Evolutionary conservation across 1,140 invertebrate genomes (phyloP), one percentile per base, ranked within the genome.

Genomic region (Spodoptera litura): DNA sequence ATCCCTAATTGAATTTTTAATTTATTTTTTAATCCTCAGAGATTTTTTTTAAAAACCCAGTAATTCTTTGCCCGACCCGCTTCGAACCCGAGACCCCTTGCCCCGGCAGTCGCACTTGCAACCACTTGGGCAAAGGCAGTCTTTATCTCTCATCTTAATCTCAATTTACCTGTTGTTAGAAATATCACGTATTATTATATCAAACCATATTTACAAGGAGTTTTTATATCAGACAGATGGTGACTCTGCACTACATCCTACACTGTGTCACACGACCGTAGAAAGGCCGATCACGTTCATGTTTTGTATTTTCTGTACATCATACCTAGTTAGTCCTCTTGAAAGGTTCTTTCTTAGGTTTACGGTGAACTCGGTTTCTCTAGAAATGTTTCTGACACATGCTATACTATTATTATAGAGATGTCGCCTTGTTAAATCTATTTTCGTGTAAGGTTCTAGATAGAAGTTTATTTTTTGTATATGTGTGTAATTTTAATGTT

Each of bases 281-380:
- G 31, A 13, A 35, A 77, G 62, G 75, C 75, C 20, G 61, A 68
- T 66, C 75, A 77, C 75, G 75, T 77, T 31, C 35, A 38, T 12
- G n/a, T 56, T 76, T 77, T 62, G 44, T 53, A 75, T 66, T 49
- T 77, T 31, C 72, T 62, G 38, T 75, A 62, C 73, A 75, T 75
- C 73, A 75, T 75, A 75, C 49, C 49, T 51, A 61, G 72, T 74
- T 59, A 74, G 56, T 74, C 56, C 51, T 61, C 72, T 70, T 52
- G 66, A 52, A 74, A 74, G 55, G 71, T 55, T 75, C 62, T 75
- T 66, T 64, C 61, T 64, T 49, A 66, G 62, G 35, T 66, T 49
- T 49, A 49, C 38, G 38, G 62, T 66, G 49, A 66, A 66, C 9
- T 49, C 62, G 38, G 38, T 66, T 66, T 66, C 20, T 66, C 13